Conservation (phyloP, 2,797 vertebrate genomes). For the Lindbergichthys nudifrons region DNA sequence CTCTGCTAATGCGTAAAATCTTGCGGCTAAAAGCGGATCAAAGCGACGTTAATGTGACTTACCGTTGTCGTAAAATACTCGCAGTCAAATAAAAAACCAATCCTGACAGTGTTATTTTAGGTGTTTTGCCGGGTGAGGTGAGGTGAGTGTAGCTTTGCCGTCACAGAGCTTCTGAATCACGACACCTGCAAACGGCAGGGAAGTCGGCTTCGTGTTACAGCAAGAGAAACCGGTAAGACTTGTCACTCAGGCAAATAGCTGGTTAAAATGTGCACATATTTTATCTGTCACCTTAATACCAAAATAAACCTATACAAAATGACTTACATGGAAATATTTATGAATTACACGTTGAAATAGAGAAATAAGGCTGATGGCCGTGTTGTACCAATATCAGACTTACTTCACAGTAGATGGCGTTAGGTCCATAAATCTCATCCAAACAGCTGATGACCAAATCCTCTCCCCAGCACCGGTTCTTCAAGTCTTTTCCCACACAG, state of each 20-base stretch:
- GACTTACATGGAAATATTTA: fast-evolving
- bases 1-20: neutral
- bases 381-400: slow-evolving; percentile 23
- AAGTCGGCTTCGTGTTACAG: slow-evolving; percentile 32
- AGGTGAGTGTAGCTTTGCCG: neutral
- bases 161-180: slow-evolving; percentile 29
- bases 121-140: neutral
- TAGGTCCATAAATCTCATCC: neutral
- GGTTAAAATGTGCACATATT: neutral
- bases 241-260: fast-evolving
- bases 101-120: neutral
- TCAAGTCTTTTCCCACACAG: neutral
- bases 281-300: fast-evolving
- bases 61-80: slow-evolving; percentile 15
- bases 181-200: neutral
- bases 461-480: neutral
- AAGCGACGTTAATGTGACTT: neutral
- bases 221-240: slow-evolving; percentile 20
- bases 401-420: slow-evolving; percentile 32
- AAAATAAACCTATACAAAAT: fast-evolving
- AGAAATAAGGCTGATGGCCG: neutral
- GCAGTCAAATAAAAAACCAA: neutral
- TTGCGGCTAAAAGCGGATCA: neutral
- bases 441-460: neutral
- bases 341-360: neutral